These are phyloP conservation scores for Sinella curviseta DNA, from an alignment of 1,140 invertebrate genomes.

Conservation along the genomic window DNA sequence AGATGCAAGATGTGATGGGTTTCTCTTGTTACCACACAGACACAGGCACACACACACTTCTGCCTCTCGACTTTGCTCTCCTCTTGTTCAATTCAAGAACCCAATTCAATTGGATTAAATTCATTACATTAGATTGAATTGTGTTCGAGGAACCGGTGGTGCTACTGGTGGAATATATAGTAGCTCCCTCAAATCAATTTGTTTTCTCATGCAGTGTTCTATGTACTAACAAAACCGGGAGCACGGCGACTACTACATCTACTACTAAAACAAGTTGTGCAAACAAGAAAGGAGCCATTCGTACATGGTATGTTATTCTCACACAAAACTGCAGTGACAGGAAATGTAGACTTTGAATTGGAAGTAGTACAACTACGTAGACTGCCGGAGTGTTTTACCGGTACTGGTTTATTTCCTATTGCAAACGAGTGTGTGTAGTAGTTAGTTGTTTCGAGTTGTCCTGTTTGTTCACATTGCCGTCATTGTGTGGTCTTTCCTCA, in stretches of 20 bases:
- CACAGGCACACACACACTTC: neutral
- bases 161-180: neutral
- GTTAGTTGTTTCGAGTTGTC: neutral
- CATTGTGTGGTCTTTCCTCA: neutral
- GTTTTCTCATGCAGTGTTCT: neutral
- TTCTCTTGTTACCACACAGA: neutral
- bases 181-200: constrained; percentile 18
- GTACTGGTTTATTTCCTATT: too few species aligned
- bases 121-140: constrained; percentile 21
- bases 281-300: neutral
- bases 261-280: neutral
- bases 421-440: neutral
- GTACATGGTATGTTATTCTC: neutral
- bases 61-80: neutral
- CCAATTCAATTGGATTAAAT: constrained; percentile 21
- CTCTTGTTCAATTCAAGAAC: neutral
- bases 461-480: neutral
- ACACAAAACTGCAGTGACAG: neutral
- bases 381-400: too few species aligned
- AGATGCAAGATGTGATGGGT: neutral
- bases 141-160: neutral
- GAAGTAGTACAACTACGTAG: too few species aligned
- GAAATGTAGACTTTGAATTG: neutral
- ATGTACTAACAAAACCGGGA: neutral
- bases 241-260: neutral